A percentile compares a stretch with the other conserved stretches of the same genome.
These are phyloP conservation scores for Rhogogaster chlorosoma DNA, from an alignment of 2,888 invertebrate genomes.

Conservation along the genomic window DNA sequence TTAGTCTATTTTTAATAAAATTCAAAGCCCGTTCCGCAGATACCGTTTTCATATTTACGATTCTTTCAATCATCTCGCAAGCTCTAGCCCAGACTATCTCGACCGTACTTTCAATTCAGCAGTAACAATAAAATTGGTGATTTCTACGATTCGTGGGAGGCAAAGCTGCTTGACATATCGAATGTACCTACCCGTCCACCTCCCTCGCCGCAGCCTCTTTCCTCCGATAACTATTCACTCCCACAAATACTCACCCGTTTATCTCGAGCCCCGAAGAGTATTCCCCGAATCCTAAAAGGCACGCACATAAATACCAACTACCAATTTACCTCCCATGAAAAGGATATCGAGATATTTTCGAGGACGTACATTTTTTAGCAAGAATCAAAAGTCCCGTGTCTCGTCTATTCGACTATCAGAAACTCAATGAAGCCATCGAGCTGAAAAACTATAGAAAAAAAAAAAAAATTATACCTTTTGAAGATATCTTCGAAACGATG, in stretches of 20 bases:
- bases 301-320: slow-evolving; percentile 14
- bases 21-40: slow-evolving; percentile 27
- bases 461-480: neutral
- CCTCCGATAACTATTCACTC: slow-evolving; percentile 15
- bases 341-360: neutral
- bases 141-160: slow-evolving; percentile 18
- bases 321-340: neutral
- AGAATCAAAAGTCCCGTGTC: neutral
- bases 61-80: slow-evolving; percentile 37
- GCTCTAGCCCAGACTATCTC: slow-evolving; percentile 14
- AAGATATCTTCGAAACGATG: neutral
- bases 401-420: neutral
- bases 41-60: slow-evolving; percentile 38
- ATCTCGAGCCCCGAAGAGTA: neutral
- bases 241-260: neutral
- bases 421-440: neutral
- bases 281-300: neutral
- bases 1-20: slow-evolving; percentile 45
- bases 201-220: neutral
- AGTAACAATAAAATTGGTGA: slow-evolving; percentile 38
- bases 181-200: neutral
- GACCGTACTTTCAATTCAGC: slow-evolving; percentile 29
- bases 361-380: neutral
- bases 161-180: slow-evolving; percentile 45
- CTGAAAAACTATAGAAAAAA: no score